A percentile compares a stretch with the other conserved stretches of the same genome.
phyloP scores from a whole-genome alignment of 2,113 vertebrate genomes.

The Crypturellus undulatus region DNA sequence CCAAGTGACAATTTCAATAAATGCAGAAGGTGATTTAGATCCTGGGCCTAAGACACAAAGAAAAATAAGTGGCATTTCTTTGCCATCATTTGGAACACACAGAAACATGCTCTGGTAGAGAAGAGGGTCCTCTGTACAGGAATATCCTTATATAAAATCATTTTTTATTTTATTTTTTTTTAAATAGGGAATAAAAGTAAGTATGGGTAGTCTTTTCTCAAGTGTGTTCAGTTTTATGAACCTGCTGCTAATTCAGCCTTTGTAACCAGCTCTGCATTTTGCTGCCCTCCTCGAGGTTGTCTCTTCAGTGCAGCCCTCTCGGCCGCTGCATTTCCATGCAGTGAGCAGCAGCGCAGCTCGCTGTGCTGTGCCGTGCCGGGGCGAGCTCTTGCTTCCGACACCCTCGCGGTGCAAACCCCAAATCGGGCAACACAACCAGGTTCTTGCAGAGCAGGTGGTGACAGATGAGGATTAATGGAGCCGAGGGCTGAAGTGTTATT shows the following conservation, averaged over 20 bases:
- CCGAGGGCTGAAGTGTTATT: too few relatives aligned
- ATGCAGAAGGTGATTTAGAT: background rate
- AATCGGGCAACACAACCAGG: background rate
- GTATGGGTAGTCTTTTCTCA: background rate
- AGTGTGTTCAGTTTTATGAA: background rate
- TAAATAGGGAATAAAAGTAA: constrained; percentile 29
- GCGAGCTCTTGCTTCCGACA: too few relatives aligned
- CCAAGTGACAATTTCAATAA: background rate
- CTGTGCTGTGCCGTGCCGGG: too few relatives aligned
- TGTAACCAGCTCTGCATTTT: background rate
- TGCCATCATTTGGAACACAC: background rate
- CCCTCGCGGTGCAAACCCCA: background rate
- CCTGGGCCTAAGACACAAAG: background rate
- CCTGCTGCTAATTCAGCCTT: background rate
- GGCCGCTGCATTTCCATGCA: background rate
- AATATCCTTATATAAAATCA: background rate
- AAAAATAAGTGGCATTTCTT: background rate
- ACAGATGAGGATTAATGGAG: too few relatives aligned
- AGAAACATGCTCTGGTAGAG: background rate
- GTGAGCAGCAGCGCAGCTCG: fast-evolving
- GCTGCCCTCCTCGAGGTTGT: background rate
- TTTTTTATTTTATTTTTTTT: constrained; percentile 7
- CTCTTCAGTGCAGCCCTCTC: background rate
- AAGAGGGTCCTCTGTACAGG: background rate
- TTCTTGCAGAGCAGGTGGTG: background rate